A percentile compares a stretch with the other conserved stretches of the same genome.
Conservation (phyloP, 2,797 vertebrate species). For the Fundulus diaphanus region DNA sequence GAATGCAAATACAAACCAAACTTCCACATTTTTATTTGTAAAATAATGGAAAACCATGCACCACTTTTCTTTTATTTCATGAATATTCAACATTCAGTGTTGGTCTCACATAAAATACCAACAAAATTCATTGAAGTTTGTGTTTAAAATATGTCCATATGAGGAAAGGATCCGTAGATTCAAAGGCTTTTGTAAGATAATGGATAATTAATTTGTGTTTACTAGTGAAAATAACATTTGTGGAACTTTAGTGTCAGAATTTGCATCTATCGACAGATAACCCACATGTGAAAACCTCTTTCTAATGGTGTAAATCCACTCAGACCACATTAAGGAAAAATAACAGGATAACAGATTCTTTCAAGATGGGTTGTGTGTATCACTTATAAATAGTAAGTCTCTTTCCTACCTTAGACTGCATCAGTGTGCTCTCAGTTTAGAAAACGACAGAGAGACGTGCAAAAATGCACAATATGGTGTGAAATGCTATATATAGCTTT, state of each 20-base stretch:
- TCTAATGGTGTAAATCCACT: not conserved
- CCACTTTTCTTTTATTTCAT: no score
- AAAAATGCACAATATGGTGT: constrained; percentile 13
- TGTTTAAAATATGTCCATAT: not conserved
- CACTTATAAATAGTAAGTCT: not conserved
- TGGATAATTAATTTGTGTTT: not conserved
- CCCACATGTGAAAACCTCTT: not conserved
- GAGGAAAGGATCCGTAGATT: not conserved
- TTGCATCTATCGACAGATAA: not conserved
- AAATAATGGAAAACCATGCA: not conserved
- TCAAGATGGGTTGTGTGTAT: constrained; percentile 1
- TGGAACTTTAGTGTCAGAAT: not conserved
- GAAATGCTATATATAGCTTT: constrained; percentile 9
- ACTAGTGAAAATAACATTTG: not conserved
- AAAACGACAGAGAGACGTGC: constrained; percentile 3
- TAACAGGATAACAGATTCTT: not conserved
- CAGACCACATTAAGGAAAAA: constrained; percentile 3
- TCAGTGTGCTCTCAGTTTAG: not conserved
- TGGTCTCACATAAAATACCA: not conserved
- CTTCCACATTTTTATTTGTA: not conserved
- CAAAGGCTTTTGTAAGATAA: not conserved
- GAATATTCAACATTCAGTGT: no score
- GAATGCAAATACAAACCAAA: not conserved
- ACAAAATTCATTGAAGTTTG: not conserved
- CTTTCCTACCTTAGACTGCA: not conserved